Percentiles rank a stretch among this genome's conserved stretches.
Conservation (phyloP, 2,797 vertebrate species). For the Merluccius polli region DNA sequence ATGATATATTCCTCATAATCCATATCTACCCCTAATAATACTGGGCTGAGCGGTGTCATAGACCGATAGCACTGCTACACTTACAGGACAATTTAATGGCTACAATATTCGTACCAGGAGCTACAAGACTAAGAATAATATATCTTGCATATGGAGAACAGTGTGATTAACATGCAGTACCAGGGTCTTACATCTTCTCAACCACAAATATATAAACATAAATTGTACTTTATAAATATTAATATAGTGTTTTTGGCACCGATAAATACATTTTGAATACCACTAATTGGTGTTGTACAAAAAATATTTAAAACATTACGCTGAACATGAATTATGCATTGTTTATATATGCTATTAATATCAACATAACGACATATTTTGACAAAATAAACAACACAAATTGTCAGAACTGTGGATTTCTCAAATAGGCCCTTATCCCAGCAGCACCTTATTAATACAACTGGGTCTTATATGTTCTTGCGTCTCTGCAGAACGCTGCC, state of each 20-base stretch:
- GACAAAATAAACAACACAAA: background rate
- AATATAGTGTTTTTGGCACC: background rate
- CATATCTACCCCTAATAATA: background rate
- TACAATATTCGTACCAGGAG: background rate
- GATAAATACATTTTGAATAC: background rate
- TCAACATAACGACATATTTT: conserved; percentile 37
- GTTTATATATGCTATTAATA: background rate
- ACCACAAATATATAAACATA: background rate
- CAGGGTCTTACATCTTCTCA: background rate
- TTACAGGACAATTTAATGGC: background rate
- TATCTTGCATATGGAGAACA: background rate
- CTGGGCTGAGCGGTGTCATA: background rate
- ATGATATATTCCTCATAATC: background rate
- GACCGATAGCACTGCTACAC: background rate
- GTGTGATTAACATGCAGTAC: background rate
- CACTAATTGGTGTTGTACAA: background rate
- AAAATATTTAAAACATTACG: conserved; percentile 34
- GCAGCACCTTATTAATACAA: background rate
- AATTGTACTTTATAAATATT: background rate
- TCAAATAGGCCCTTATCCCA: background rate
- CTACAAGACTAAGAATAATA: background rate
- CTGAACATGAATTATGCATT: conserved; percentile 59
- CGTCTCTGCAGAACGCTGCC: conserved; percentile 26
- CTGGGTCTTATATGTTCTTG: background rate
- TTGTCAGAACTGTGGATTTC: background rate